Conservation (phyloP, 2,113 vertebrate genomes). For the Astatoreochromis straeleni region DNA sequence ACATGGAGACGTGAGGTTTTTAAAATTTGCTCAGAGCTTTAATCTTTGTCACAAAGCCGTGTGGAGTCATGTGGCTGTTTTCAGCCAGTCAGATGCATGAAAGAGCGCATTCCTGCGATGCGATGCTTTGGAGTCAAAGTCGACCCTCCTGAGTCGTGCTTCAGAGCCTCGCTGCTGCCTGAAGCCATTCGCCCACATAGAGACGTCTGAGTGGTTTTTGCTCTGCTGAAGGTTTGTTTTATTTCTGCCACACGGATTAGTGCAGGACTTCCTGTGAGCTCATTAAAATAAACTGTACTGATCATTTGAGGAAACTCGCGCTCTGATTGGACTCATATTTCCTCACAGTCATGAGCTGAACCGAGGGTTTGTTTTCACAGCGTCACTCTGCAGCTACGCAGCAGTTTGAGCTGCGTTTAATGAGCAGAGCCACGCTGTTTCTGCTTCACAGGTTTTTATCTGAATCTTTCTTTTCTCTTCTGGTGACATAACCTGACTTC, state of each 20-base stretch:
- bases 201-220: not conserved
- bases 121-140: not conserved
- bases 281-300: not conserved
- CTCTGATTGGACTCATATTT: not conserved
- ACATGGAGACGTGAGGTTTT: not conserved
- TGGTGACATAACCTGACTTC: fast-evolving
- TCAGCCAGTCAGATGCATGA: not conserved
- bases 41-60: not conserved
- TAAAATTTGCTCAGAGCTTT: not conserved
- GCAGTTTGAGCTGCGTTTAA: not conserved
- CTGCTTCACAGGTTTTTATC: not conserved
- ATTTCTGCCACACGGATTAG: not conserved
- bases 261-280: not conserved
- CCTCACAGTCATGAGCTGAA: not conserved
- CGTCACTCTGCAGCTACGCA: not conserved
- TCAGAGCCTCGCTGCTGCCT: not conserved
- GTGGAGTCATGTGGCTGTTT: not conserved
- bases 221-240: not conserved
- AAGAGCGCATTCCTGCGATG: not conserved
- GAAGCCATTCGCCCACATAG: not conserved
- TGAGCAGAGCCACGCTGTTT: fast-evolving
- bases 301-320: not conserved
- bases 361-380: fast-evolving
- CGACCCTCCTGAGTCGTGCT: not conserved
- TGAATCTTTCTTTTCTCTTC: not conserved